Evolutionary conservation across 1,140 invertebrate genomes (phyloP), one percentile per base, ranked within the genome.

Genomic region (Brachionus asplanchnoidis): DNA sequence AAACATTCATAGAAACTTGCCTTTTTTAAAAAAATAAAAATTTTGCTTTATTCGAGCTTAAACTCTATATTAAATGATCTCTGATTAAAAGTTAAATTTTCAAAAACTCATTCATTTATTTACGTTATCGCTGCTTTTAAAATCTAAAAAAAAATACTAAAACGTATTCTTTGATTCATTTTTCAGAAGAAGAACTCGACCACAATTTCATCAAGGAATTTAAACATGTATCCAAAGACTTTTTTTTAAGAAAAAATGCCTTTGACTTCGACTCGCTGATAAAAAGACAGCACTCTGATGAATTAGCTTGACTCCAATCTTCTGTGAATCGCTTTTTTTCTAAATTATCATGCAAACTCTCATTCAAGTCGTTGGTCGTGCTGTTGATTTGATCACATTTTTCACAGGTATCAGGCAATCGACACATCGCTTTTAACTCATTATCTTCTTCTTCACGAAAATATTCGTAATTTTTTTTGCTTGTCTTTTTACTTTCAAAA

Each of bases 401-500:
- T 20, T 9, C 53, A 20, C n/a, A 26, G 20, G 6, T 20, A 26
- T 23, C 23, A 20, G 53, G 17, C 53, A 60, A 60, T 20, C 8
- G 53, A 60, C 8, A 20, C 53, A 60, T 60, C 3, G n/a, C 20
- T 60, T 23, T 60, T 6, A 60, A 20, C 17, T 60, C 53, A 9
- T 23, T 60, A 8, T 60, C 53, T 60, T 60, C 53, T 42, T 73
- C 36, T 42, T 73, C 17, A 11, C 44, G 68, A 73, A 73, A 73
- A 73, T 73, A 73, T 73, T 73, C 68, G 20, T 73, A 73, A 7
- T 44, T n/a, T 42, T 73, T 73, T 42, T 73, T 73, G 14, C 40
- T n/a, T 20, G 32, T n/a, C 36, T 68, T 68, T 68, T 17, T 68
- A n/a, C 32, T 68, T 40, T 73, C 36, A 73, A 73, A n/a, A 40